Evolutionary conservation across 2,888 invertebrate species (phyloP).

Genomic region (Diachrysia chrysitis): DNA sequence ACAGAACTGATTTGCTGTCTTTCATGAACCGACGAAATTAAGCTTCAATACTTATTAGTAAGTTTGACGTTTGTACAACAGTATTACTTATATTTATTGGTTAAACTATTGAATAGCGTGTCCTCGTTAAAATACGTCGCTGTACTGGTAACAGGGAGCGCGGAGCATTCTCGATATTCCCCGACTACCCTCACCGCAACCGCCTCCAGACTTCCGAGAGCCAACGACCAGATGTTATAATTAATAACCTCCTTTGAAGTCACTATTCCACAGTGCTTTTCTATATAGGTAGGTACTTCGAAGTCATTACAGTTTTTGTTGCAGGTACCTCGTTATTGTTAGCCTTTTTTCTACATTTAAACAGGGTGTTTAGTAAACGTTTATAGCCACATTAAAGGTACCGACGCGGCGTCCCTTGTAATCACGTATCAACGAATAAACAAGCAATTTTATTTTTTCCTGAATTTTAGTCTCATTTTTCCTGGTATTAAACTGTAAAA

Average conservation of each 20-base stretch:
- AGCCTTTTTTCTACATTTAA: neutral
- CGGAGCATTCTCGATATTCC: slow-evolving; percentile 38
- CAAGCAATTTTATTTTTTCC: slow-evolving; percentile 30
- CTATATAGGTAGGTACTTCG: slow-evolving; percentile 10
- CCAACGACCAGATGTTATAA: slow-evolving; percentile 67
- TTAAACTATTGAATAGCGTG: slow-evolving; percentile 33
- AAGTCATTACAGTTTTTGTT: neutral
- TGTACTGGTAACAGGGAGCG: slow-evolving; percentile 22
- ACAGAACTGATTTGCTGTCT: slow-evolving; percentile 15
- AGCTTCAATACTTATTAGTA: slow-evolving; percentile 22
- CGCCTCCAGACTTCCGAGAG: slow-evolving; percentile 61
- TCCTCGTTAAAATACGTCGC: slow-evolving; percentile 43
- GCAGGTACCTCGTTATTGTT: neutral
- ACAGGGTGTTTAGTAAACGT: neutral
- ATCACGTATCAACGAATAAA: slow-evolving; percentile 41
- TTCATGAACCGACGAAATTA: slow-evolving; percentile 10
- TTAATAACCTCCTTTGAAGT: slow-evolving; percentile 62
- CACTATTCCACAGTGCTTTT: slow-evolving; percentile 27
- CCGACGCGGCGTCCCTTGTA: slow-evolving; percentile 29
- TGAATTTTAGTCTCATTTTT: slow-evolving; percentile 15
- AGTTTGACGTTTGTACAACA: slow-evolving; percentile 9
- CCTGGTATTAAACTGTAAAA: slow-evolving; percentile 26
- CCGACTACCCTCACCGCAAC: slow-evolving; percentile 40
- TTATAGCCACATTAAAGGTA: slow-evolving; percentile 2
- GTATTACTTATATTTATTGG: slow-evolving; percentile 10